Evolutionary conservation across 2,797 vertebrate genomes (phyloP).

Genomic region (Cheirogaleus major): DNA sequence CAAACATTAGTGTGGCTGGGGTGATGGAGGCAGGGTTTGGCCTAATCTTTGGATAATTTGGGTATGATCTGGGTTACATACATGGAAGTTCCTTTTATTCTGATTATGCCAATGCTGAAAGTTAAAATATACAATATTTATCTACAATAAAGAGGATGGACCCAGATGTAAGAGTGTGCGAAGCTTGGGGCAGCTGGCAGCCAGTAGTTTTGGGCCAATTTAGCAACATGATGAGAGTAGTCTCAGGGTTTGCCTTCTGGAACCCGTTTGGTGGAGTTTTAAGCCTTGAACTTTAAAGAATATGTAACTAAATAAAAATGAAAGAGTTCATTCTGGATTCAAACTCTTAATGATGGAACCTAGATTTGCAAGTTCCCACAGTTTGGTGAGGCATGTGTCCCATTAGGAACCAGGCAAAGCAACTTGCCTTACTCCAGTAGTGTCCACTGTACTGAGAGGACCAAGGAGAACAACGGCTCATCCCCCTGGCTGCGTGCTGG

Average conservation of each 20-base stretch:
- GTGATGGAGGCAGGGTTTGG: not conserved
- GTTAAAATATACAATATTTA: not conserved
- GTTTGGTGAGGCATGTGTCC: not conserved
- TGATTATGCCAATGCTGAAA: not conserved
- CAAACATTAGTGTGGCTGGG: not conserved
- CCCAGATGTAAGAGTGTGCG: not conserved
- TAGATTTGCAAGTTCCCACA: not conserved
- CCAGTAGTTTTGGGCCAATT: not conserved
- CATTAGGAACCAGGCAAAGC: not conserved
- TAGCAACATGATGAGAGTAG: not conserved
- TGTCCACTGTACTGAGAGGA: accelerated
- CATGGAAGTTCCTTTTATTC: not conserved
- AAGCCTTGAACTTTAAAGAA: not conserved
- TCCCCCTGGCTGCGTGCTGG: not conserved
- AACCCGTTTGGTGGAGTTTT: not conserved
- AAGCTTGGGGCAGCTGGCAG: not conserved
- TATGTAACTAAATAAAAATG: not conserved
- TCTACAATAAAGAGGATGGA: not conserved
- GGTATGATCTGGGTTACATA: not conserved
- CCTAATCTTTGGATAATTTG: not conserved
- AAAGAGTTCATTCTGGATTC: not conserved
- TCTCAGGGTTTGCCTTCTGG: not conserved
- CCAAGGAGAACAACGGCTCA: not conserved
- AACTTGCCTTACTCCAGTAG: accelerated
- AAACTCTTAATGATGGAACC: not conserved